Base-by-base conservation (phyloP, 1,140 invertebrate genomes). In the Formica selysi region DNA sequence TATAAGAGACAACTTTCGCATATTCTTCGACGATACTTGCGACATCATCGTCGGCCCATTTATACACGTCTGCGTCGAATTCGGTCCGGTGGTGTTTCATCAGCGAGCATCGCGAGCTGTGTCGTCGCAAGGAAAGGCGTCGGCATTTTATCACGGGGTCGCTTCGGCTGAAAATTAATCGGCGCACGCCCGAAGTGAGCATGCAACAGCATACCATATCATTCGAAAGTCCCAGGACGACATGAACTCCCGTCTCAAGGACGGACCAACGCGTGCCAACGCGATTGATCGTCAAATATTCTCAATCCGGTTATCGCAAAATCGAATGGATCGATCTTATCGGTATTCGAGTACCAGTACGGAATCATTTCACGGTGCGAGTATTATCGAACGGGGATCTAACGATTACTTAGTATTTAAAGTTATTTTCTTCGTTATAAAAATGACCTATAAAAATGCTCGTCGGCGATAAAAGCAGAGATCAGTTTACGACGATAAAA, bases 151-250 rank as follows among this genome's bases (percentile, higher is more conserved):
- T 87, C 87, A 88, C 76, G 80, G 67, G 32, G 51, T 85, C 67
- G 38, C 19, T 0, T 13, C 48, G 48, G 4, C 44, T 83, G 51
- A 36, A 89, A 90, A 90, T 90, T 90, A 89, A 90, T 89, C 89
- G 73, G 38, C 74, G 65, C 87, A 90, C 88, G 87, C 86, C 74
- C 86, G 41, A 57, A 22, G 57, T 86, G 26, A 85, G n/a, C 54
- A 90, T 67, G 86, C 61, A 83, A 81, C 76, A 83, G 86, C 88
- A 90, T 90, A 90, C 76, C 62, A 76, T 85, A 90, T 89, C 89
- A 54, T 90, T 90, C 80, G 89, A 90, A 90, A 90, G 89, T 90
- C 16, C 10, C 64, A 67, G 41, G 57, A 85, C 80, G 36, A 85
- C 76, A 78, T 88, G 87, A 79, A 84, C 65, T 73, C 73, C 62